phyloP scores from a whole-genome alignment of 2,888 invertebrate species.

The Phaedon cochleariae region DNA sequence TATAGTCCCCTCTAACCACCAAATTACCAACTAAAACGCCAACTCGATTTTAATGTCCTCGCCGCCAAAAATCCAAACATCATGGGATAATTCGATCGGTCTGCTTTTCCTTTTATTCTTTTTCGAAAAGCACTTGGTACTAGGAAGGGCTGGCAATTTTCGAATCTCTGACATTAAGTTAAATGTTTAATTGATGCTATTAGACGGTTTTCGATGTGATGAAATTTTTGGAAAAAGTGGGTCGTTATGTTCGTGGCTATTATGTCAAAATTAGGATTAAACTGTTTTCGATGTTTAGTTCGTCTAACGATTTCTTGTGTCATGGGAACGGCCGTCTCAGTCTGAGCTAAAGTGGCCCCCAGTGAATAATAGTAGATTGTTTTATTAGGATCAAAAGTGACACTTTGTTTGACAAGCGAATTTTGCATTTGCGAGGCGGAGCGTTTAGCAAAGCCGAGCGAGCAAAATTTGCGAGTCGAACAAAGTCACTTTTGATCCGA shows the following conservation, averaged over 20 bases:
- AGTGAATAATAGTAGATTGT: too few species aligned
- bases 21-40: constrained; percentile 23
- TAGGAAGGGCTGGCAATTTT: constrained; percentile 34
- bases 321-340: background rate
- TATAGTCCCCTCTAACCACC: constrained; percentile 22
- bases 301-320: background rate
- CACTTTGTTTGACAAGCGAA: too few species aligned
- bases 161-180: constrained; percentile 40
- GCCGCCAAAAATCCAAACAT: constrained; percentile 27
- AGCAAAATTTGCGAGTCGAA: too few species aligned
- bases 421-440: too few species aligned
- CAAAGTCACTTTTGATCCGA: too few species aligned
- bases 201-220: constrained; percentile 25
- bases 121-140: constrained; percentile 10
- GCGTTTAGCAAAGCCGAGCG: too few species aligned
- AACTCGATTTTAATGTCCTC: constrained; percentile 19
- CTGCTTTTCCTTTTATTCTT: background rate
- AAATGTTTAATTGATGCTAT: constrained; percentile 44
- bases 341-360: too few species aligned
- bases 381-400: too few species aligned
- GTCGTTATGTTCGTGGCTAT: constrained; percentile 13
- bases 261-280: constrained; percentile 22
- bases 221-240: constrained; percentile 9
- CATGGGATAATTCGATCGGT: constrained; percentile 23
- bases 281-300: constrained; percentile 6